These are phyloP conservation scores for Aurelia sp. DNA, from an alignment of 30 jellyfish, hydroid and myxozoan genomes.

Conservation along the genomic window DNA sequence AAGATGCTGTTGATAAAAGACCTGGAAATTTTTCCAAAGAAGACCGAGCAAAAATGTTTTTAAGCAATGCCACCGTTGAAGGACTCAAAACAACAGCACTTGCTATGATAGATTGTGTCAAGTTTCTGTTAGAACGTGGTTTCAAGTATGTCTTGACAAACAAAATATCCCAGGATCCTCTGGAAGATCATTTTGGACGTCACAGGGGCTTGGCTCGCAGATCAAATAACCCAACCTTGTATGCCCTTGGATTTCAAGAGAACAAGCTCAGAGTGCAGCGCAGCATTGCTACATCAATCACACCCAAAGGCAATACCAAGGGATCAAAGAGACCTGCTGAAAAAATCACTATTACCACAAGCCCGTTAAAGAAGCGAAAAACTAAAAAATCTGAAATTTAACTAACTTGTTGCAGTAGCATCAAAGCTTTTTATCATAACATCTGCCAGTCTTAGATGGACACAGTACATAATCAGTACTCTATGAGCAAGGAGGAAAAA, in stretches of 20 bases:
- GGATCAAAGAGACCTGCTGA: constrained; percentile 58
- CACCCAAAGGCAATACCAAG: constrained; percentile 43
- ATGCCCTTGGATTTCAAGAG: constrained; percentile 50
- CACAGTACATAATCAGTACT: too few relatives aligned
- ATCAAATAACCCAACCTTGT: constrained; percentile 31
- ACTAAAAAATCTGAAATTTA: constrained; percentile 28
- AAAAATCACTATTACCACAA: constrained; percentile 44
- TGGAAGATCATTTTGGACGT: constrained; percentile 43
- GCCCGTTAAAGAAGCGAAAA: constrained; percentile 44
- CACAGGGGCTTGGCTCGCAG: neutral
- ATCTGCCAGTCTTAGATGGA: too few relatives aligned
- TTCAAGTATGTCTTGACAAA: constrained; percentile 41
- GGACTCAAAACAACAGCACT: constrained; percentile 50
- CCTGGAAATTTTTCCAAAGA: constrained; percentile 44
- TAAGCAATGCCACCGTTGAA: constrained; percentile 25
- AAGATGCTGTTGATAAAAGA: constrained; percentile 35
- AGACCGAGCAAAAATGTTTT: constrained; percentile 42
- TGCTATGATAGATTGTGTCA: constrained; percentile 25
- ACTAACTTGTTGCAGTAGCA: constrained; percentile 4
- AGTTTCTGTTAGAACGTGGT: constrained; percentile 45
- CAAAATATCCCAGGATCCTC: constrained; percentile 51
- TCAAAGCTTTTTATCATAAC: constrained; percentile 4
- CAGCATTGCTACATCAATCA: constrained; percentile 20
- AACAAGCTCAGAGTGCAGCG: constrained; percentile 37
- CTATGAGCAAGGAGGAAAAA: too few relatives aligned